Evolutionary conservation across 2,113 vertebrate genomes (phyloP), one percentile per base, ranked within the genome.

Genomic region (Hystrix brachyura): DNA sequence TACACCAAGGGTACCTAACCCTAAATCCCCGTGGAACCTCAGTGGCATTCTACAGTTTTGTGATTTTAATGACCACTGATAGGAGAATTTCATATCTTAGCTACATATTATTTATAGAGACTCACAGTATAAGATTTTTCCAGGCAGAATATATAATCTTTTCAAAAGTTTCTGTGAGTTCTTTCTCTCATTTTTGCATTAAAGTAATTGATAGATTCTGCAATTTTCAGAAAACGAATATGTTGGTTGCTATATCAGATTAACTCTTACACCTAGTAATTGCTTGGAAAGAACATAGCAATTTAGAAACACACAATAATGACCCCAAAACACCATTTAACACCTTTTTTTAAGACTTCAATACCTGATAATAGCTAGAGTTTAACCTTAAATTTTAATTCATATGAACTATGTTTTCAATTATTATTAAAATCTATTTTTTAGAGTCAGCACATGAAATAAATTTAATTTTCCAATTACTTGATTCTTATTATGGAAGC

Each of bases 401-500:
- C 60, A 57, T 38, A 80, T n/a, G 9, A 90, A 85, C 71, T 81
- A 83, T 90, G 10, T 91, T 96, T 94, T 87, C 57, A 94, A 51
- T 89, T 55, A 94, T 87, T 94, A 86, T 86, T 87, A 64, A 43
- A 80, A 85, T 80, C 27, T 96, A 46, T 59, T 94, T 91, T 97
- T 96, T 90, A 94, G 38, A 80, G 29, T 76, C 94, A 96, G 62
- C 71, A 93, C 18, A 83, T 5, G 34, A 88, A 62, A 79, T 62
- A 96, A 97, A 96, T 94, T 96, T 96, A 94, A 94, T 93, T 96
- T 96, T 92, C 71, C 57, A 95, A 84, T 93, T 94, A 96, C 53
- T 87, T 95, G 74, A 53, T n/a, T 71, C 93, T 96, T 96, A 94
- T 91, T 98, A 94, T 92, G 43, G 60, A 96, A 96, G 46, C 7